A percentile compares a stretch with the other conserved stretches of the same genome.
phyloP scores from a whole-genome alignment of 2,797 vertebrate species.

The Protonibea diacanthus region DNA sequence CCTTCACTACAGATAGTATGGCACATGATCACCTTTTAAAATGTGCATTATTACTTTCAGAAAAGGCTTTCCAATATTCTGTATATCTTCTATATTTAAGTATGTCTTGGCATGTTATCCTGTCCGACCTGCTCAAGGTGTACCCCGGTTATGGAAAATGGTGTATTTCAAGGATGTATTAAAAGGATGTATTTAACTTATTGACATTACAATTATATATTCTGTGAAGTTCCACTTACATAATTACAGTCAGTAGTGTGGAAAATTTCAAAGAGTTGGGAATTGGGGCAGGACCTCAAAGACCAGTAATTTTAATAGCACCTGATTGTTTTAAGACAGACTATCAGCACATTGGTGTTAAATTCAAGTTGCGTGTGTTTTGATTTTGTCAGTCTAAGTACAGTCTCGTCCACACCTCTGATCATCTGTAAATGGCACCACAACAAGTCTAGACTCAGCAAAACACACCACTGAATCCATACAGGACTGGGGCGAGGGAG shows the following conservation, averaged over 20 bases:
- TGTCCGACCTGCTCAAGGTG: too few species aligned
- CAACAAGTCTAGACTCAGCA: constrained; percentile 21
- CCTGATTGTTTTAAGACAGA: background rate
- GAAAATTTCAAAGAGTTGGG: too few species aligned
- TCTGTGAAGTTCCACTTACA: background rate
- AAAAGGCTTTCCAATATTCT: background rate
- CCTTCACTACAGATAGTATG: too few species aligned
- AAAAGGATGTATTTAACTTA: too few species aligned
- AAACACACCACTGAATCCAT: constrained; percentile 42
- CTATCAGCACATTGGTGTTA: background rate
- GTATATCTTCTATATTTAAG: background rate
- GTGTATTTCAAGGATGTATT: too few species aligned
- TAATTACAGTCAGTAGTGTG: background rate
- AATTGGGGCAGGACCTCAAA: background rate
- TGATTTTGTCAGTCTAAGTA: background rate
- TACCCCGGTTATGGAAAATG: too few species aligned
- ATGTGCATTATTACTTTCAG: background rate
- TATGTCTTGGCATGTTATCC: background rate
- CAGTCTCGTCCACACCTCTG: constrained; percentile 42
- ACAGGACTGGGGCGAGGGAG: constrained; percentile 34
- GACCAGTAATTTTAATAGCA: background rate
- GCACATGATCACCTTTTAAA: too few species aligned
- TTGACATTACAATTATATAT: background rate
- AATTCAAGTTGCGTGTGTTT: background rate
- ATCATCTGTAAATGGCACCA: constrained; percentile 37